Base-by-base conservation (phyloP, 2,797 vertebrate genomes). In the Onychomys torridus region DNA sequence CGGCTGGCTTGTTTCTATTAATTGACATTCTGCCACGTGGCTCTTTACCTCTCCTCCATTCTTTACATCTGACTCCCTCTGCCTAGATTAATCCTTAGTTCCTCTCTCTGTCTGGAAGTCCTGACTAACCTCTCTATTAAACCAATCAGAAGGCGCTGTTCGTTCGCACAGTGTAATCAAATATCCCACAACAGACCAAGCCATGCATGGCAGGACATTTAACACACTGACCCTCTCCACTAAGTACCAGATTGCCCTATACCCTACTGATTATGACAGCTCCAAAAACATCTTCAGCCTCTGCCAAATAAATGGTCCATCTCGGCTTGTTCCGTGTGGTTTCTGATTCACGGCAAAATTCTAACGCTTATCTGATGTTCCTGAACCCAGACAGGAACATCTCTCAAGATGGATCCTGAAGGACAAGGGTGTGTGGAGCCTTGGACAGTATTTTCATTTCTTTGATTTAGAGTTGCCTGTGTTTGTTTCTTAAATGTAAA, bases 401-500 rank as follows among this genome's bases (percentile, higher is more conserved):
- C 78, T n/a, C 21, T 88, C 55, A 29, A 29, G 59, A 55, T 76
- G 52, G 19, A 17, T 67, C 69, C 81, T 75, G 67, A 40, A 95
- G 46, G 25, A 65, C 27, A 86, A 37, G 71, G 32, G 7, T 65
- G 5, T 92, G 27, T 81, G 25, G 25, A 82, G 76, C 84, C 10
- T 69, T 65, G 67, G 87, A n/a, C 10, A 65, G 73, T 10, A 59
- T 61, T 84, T 88, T 85, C 11, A 46, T 76, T 81, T 95, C 65
- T 95, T 79, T 75, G 91, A 90, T 76, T 90, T 27, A 34, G 78
- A 92, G 25, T 91, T 82, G 67, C 37, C 14, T 57, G 1, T 71
- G n/a, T 93, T 93, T 90, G 61, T 82, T 93, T 86, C 55, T 92
- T 63, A 85, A 89, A 55, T 78, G 43, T 23, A 73, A 90, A 96